Evolutionary conservation across 1,140 invertebrate genomes (phyloP).

Genomic region (Paraescarpia echinospica): DNA sequence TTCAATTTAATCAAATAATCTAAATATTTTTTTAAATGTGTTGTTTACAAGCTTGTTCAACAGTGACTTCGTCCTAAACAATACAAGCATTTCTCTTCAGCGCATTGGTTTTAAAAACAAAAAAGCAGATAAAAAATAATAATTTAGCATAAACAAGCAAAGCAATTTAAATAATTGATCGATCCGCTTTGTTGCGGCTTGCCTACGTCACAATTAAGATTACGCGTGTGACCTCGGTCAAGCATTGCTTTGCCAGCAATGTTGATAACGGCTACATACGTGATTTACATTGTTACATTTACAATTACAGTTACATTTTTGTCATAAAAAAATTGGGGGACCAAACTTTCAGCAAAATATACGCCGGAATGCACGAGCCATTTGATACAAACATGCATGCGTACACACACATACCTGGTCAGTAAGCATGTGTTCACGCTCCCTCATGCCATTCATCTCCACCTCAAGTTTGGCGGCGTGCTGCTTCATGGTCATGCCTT

Average conservation of each 20-base stretch:
- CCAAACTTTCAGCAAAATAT: too few species aligned
- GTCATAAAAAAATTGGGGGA: too few species aligned
- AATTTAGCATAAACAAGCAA: neutral
- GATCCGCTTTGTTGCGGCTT: too few species aligned
- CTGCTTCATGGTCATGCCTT: constrained; percentile 51
- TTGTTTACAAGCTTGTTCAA: neutral
- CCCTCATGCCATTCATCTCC: constrained; percentile 46
- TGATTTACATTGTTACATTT: too few species aligned
- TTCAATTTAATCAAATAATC: neutral
- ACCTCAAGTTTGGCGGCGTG: constrained; percentile 48
- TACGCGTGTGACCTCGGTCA: too few species aligned
- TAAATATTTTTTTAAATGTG: neutral
- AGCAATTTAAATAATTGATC: too few species aligned
- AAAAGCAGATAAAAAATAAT: neutral
- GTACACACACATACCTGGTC: constrained; percentile 43
- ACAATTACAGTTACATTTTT: too few species aligned
- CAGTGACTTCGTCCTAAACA: neutral
- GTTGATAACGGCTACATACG: too few species aligned
- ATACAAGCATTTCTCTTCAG: neutral
- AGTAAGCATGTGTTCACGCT: constrained; percentile 52
- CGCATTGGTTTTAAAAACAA: neutral
- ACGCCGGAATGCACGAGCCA: too few species aligned
- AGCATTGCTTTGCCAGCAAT: too few species aligned
- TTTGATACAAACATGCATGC: too few species aligned
- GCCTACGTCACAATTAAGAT: too few species aligned